These are phyloP conservation scores for Ophioninae sp. DNA, from an alignment of 2,888 invertebrate species.

Conservation along the genomic window DNA sequence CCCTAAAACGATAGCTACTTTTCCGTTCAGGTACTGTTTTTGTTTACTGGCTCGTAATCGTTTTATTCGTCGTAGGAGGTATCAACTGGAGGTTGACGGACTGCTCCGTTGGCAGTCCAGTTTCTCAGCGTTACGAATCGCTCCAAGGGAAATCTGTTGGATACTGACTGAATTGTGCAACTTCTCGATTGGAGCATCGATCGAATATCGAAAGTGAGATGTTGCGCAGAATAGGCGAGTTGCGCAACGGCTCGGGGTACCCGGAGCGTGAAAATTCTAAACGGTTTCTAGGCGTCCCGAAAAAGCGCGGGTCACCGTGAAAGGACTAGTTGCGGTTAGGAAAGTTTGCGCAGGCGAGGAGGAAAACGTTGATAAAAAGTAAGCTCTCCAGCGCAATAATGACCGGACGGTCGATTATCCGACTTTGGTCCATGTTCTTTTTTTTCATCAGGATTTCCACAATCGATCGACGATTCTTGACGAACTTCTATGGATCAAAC, in stretches of 20 bases:
- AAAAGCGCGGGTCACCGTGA: constrained; percentile 59
- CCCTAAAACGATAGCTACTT: background rate
- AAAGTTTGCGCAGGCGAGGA: constrained; percentile 55
- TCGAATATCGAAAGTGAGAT: constrained; percentile 19
- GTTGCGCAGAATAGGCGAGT: constrained; percentile 40
- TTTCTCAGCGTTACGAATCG: background rate
- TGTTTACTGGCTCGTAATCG: background rate
- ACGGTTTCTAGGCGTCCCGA: constrained; percentile 33
- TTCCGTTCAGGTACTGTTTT: background rate
- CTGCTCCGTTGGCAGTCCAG: background rate
- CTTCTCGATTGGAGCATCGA: background rate
- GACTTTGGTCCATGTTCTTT: constrained; percentile 36
- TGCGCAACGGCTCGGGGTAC: constrained; percentile 47
- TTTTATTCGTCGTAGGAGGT: background rate
- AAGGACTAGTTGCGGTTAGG: constrained; percentile 54
- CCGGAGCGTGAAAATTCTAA: constrained; percentile 46
- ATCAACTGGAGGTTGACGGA: background rate
- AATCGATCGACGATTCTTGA: constrained; percentile 9
- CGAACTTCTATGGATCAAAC: constrained; percentile 34
- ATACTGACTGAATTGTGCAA: constrained; percentile 2
- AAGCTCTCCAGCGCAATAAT: constrained; percentile 68
- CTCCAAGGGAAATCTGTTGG: background rate
- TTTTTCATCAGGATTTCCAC: constrained; percentile 17
- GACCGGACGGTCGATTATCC: constrained; percentile 59
- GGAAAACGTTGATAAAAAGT: constrained; percentile 66